Evolutionary conservation across 2,888 invertebrate genomes (phyloP).

Genomic region (Tenthredo scrophulariae): DNA sequence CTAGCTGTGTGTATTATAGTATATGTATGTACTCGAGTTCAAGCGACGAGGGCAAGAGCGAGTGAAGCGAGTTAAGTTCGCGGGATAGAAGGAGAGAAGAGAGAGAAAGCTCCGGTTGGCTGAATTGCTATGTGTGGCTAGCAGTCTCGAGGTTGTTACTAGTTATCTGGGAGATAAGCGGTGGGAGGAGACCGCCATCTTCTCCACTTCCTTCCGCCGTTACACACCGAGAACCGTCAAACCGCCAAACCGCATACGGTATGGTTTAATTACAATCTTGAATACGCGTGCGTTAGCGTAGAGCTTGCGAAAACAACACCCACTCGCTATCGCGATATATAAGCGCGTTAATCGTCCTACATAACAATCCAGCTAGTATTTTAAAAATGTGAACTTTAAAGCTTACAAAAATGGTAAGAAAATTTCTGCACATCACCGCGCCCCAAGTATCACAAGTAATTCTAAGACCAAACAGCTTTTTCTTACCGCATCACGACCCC

Average conservation of each 20-base stretch:
- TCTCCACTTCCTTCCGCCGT: conserved; percentile 62
- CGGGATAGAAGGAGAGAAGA: conserved; percentile 35
- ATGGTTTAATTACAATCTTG: conserved; percentile 12
- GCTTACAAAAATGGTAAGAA: not conserved
- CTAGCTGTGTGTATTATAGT: conserved; percentile 34
- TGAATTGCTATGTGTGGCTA: conserved; percentile 22
- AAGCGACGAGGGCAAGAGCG: not conserved
- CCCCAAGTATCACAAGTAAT: not conserved
- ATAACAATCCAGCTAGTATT: not conserved
- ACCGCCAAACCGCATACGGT: conserved; percentile 39
- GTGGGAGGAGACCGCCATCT: conserved; percentile 59
- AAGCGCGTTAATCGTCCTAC: not conserved
- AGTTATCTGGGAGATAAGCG: conserved; percentile 60
- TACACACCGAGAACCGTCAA: not conserved
- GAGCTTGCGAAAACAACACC: not conserved
- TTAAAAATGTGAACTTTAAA: not conserved
- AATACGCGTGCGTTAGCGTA: not conserved
- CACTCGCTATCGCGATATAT: not conserved
- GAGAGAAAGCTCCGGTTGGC: conserved; percentile 41
- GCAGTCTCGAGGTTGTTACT: conserved; percentile 39
- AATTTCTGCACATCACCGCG: not conserved
- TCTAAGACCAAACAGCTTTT: not conserved
- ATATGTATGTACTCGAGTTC: not conserved
- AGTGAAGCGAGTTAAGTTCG: conserved; percentile 20
- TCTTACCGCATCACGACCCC: not conserved